Evolutionary conservation across 2,113 vertebrate species (phyloP).

Genomic region (Condylura cristata): DNA sequence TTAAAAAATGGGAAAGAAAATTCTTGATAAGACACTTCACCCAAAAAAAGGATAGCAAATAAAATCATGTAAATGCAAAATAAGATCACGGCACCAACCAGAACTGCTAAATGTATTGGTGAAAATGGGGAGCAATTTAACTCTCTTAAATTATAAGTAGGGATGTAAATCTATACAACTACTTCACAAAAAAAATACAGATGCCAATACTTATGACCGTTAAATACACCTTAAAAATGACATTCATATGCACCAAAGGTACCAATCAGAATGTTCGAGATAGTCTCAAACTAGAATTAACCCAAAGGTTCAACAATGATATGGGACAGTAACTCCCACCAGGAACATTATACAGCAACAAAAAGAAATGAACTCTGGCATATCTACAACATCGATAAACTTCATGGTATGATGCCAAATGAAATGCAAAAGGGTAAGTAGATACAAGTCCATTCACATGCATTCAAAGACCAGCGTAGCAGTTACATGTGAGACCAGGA

Average conservation of each 20-base stretch:
- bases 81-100: neutral
- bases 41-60: neutral
- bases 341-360: neutral
- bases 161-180: neutral
- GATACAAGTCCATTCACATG: neutral
- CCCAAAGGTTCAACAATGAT: neutral
- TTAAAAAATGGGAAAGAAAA: constrained; percentile 4
- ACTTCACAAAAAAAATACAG: too few relatives aligned
- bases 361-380: neutral
- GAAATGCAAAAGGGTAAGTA: neutral
- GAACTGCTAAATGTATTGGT: neutral
- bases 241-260: neutral
- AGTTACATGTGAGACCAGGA: neutral
- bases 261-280: neutral
- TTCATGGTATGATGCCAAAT: neutral
- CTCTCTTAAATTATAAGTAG: neutral
- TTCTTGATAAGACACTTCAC: neutral
- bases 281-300: constrained; percentile 2
- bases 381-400: neutral
- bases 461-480: neutral
- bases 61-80: neutral
- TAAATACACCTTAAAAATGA: neutral
- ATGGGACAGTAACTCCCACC: neutral
- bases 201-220: neutral
- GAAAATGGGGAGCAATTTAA: neutral